These are phyloP conservation scores for Microtus ochrogaster DNA, from an alignment of 2,113 vertebrate genomes.

Conservation along the genomic window DNA sequence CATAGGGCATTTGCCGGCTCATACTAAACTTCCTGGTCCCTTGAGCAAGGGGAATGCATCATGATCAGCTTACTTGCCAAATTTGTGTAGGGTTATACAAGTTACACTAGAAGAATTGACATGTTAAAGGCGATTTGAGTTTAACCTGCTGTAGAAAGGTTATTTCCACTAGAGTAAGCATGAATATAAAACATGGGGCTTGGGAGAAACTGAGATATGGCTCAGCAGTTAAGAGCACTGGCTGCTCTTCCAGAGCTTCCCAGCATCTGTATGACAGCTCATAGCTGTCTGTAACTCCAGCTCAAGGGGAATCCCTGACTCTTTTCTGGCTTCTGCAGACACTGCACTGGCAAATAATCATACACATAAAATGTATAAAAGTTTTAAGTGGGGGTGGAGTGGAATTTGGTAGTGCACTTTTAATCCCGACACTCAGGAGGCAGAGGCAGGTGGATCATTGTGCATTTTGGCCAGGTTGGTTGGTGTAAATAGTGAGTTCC, in stretches of 20 bases:
- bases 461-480: neutral
- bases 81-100: neutral
- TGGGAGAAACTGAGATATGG: neutral
- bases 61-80: too few species aligned
- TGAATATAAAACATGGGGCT: neutral
- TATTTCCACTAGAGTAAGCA: neutral
- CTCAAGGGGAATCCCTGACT: neutral
- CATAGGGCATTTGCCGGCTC: too few species aligned
- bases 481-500: neutral
- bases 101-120: neutral
- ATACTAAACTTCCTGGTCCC: too few species aligned
- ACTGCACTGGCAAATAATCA: neutral
- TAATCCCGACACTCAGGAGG: too few species aligned
- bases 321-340: neutral
- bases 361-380: neutral
- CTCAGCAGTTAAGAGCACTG: neutral
- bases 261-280: neutral
- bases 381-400: neutral
- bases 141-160: neutral
- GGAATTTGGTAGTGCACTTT: neutral
- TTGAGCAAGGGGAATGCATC: too few species aligned
- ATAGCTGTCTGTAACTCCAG: neutral
- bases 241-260: neutral
- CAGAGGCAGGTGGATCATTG: neutral
- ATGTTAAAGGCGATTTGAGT: neutral